Evolutionary conservation across 2,888 invertebrate species (phyloP), one percentile per base, ranked within the genome.

Genomic region (Erannis defoliaria): DNA sequence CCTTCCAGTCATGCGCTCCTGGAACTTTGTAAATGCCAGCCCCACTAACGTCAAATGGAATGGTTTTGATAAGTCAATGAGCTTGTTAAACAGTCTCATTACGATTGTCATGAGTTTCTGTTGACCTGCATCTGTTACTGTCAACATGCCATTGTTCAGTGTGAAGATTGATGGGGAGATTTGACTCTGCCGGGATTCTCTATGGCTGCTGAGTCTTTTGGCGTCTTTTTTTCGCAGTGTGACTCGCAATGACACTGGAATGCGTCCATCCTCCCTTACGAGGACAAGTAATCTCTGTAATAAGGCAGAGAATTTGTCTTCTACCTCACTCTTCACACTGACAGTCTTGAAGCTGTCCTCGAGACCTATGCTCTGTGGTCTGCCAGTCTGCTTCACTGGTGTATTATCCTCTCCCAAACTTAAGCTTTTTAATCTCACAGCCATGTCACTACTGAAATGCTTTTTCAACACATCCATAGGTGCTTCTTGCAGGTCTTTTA

Each of bases 11-110:
- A 94, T 95, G 61, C 95, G 93, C 72, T 96, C 96, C 73, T 95
- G 95, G 78, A 97, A 97, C 84, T 97, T 97, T 0, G 96, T 96
- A 81, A 97, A 97, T 18, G 96, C 96, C 76, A 97, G 89, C n/a
- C 97, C 97, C 61, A 97, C 92, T 55, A 97, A 87, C 0, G 97
- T 97, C 74, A 97, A 95, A 85, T 96, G 96, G 88, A 96, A 97
- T 66, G 96, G 96, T 87, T 95, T 95, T 26, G 94, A 93, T 68
- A 95, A 92, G 78, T 96, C 95, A 59, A 97, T 95, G 64, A 96
- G 94, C 78, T 96, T 95, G 80, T 95, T 95, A 78, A 97, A 97
- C 71, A 97, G 92, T 77, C 95, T 94, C 96, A 96, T 96, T 61
- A 96, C 94, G 58, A 95, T 94, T 56, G 93, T 94, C 75, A 97